Percentiles rank a stretch among this genome's conserved stretches.
Conservation (phyloP, 2,113 vertebrate species). For the Nansenia antarctica region DNA sequence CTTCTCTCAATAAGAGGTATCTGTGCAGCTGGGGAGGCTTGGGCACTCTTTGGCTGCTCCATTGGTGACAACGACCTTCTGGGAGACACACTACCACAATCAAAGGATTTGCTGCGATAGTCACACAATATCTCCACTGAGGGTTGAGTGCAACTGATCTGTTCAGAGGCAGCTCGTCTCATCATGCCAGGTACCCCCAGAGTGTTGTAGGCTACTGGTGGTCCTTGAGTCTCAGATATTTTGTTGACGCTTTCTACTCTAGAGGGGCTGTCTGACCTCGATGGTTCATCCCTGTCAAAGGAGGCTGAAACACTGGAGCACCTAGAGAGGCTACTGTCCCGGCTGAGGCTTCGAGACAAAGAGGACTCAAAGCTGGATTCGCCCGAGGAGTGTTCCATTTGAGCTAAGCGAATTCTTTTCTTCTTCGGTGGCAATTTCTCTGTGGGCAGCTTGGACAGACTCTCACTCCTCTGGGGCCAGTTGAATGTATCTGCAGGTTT, state of each 20-base stretch:
- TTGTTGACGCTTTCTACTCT: slow-evolving; percentile 78
- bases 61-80: slow-evolving; percentile 67
- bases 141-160: slow-evolving; percentile 85
- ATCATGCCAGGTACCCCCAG: slow-evolving; percentile 89
- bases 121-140: slow-evolving; percentile 86
- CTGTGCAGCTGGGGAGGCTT: slow-evolving; percentile 64
- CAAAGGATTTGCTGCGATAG: slow-evolving; percentile 95
- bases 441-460: slow-evolving; percentile 90
- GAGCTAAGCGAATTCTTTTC: slow-evolving; percentile 93
- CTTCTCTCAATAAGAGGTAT: slow-evolving; percentile 93
- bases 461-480: slow-evolving; percentile 97
- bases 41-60: slow-evolving; percentile 68
- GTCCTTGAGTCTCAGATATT: slow-evolving; percentile 78
- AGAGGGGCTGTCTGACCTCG: slow-evolving; percentile 80
- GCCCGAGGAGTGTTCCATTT: slow-evolving; percentile 92
- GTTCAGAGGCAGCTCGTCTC: slow-evolving; percentile 92
- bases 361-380: slow-evolving; percentile 94
- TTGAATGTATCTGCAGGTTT: slow-evolving; percentile 86
- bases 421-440: slow-evolving; percentile 98
- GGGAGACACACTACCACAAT: slow-evolving; percentile 84
- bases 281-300: slow-evolving; percentile 89
- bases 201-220: slow-evolving; percentile 79
- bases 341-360: slow-evolving; percentile 90
- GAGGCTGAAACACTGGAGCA: slow-evolving; percentile 93
- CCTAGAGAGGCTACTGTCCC: slow-evolving; percentile 92